Percentiles rank a stretch among this genome's conserved stretches.
Evolutionary conservation across 2,113 vertebrate genomes (phyloP).

Genomic region (Cheirogaleus medius): DNA sequence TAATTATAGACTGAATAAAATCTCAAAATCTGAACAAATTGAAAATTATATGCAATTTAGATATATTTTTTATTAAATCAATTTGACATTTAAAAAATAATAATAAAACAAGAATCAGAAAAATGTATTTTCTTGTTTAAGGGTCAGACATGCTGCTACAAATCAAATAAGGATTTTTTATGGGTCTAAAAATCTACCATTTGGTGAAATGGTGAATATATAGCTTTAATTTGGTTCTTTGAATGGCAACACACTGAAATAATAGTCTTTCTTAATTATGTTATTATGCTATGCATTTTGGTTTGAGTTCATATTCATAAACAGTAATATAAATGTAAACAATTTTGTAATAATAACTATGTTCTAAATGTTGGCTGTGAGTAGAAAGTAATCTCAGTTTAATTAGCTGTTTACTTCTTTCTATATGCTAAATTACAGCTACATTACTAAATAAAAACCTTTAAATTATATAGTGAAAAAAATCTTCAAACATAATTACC

Average conservation of each 20-base stretch:
- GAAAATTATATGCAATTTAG: not conserved
- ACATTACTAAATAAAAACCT: conserved; percentile 63
- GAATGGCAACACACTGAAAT: conserved; percentile 4
- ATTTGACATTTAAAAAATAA: not conserved
- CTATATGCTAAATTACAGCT: conserved; percentile 64
- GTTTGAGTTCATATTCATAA: conserved; percentile 42
- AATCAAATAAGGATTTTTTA: not conserved
- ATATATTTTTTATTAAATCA: not conserved
- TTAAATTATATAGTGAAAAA: conserved; percentile 56
- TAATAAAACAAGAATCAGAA: not conserved
- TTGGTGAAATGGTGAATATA: not conserved
- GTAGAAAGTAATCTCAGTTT: conserved; percentile 17
- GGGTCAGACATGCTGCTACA: not conserved
- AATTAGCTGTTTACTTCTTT: conserved; percentile 67
- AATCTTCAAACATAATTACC: conserved; percentile 37
- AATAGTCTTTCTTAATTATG: conserved; percentile 39
- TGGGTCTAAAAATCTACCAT: not conserved
- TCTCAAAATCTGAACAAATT: not conserved
- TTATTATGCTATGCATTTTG: conserved; percentile 4
- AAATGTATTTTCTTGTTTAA: not conserved
- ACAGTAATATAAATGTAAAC: conserved; percentile 44
- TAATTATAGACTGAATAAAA: not conserved
- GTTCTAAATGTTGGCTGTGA: conserved; percentile 19
- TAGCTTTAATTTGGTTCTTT: conserved; percentile 35
- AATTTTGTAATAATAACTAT: conserved; percentile 69